Evolutionary conservation across 2,888 invertebrate genomes (phyloP).

Genomic region (Myopa tessellatipennis): DNA sequence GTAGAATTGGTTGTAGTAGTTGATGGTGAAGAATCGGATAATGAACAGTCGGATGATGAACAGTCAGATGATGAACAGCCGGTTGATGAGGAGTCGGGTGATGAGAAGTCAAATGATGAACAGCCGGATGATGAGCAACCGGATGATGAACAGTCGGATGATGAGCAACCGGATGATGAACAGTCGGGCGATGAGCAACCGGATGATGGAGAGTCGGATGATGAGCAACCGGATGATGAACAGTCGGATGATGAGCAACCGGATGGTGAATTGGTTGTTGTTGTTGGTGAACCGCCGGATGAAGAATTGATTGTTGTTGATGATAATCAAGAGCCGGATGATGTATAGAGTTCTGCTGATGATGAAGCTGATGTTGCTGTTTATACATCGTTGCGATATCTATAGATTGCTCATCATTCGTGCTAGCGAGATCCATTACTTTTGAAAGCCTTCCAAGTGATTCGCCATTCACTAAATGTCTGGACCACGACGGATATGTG

Average conservation of each 20-base stretch:
- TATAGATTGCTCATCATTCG: too few species aligned
- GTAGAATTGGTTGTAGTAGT: background rate
- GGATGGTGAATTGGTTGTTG: background rate
- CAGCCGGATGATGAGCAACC: background rate
- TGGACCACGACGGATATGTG: too few species aligned
- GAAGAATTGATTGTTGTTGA: background rate
- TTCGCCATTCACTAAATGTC: too few species aligned
- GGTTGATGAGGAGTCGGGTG: too few species aligned
- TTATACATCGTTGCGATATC: too few species aligned
- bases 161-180: background rate
- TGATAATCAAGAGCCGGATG: background rate
- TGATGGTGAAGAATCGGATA: too few species aligned
- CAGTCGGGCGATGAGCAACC: background rate
- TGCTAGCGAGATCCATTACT: too few species aligned
- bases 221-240: background rate
- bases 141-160: slow-evolving; percentile 1
- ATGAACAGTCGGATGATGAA: too few species aligned
- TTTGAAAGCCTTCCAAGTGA: too few species aligned
- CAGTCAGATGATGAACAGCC: too few species aligned
- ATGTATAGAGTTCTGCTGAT: background rate
- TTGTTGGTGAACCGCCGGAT: background rate
- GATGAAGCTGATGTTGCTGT: background rate
- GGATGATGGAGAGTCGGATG: background rate
- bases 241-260: background rate
- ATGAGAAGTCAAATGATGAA: too few species aligned